Percentiles rank a stretch among this genome's conserved stretches.
Conservation (phyloP, 2,797 vertebrate species). For the Rhinogobio ventralis region DNA sequence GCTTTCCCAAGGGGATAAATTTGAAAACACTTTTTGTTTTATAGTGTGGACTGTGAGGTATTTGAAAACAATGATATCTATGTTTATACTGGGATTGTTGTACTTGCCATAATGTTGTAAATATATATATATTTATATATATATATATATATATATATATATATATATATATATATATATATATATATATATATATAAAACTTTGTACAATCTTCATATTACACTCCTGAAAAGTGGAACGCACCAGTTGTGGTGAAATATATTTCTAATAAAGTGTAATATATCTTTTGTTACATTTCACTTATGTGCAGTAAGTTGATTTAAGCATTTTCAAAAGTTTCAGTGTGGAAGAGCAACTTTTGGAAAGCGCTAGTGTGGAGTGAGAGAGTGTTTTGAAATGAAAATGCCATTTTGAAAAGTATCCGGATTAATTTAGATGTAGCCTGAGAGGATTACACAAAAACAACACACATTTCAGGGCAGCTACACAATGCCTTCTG, state of each 20-base stretch:
- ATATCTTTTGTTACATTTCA: neutral
- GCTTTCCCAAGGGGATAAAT: no score
- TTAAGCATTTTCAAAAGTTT: neutral
- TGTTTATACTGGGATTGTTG: neutral
- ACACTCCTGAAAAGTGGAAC: neutral
- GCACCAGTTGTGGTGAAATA: neutral
- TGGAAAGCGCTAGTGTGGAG: neutral
- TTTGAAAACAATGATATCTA: neutral
- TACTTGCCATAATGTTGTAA: neutral
- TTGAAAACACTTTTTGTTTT: no score
- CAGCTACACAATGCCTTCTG: slow-evolving; percentile 38
- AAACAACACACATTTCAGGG: slow-evolving; percentile 7
- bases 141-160: neutral
- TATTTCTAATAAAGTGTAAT: neutral
- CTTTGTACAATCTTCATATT: neutral
- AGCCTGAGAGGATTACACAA: neutral
- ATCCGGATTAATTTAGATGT: neutral
- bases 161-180: neutral
- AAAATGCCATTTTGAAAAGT: neutral
- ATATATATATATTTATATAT: neutral
- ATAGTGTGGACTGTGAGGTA: neutral
- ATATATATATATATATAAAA: neutral
- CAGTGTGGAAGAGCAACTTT: neutral
- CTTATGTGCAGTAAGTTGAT: neutral
- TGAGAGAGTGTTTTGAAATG: neutral